These are phyloP conservation scores for Amyelois transitella DNA, from an alignment of 1,140 invertebrate species.

Conservation along the genomic window DNA sequence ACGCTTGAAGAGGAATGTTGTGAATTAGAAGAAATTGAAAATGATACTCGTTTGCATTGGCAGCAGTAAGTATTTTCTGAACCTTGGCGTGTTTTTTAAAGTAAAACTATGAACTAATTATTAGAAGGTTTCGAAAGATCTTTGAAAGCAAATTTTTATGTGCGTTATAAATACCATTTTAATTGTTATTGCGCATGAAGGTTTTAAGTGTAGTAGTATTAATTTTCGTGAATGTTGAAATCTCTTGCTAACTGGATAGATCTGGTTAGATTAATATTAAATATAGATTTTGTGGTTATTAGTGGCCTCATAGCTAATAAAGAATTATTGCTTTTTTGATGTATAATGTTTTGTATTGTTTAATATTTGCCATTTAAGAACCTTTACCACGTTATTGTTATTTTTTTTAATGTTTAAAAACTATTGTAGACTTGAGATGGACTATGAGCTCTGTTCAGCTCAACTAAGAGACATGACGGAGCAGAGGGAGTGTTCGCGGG, in stretches of 20 bases:
- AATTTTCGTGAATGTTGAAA: no score
- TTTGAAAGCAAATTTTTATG: not conserved
- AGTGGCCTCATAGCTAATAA: no score
- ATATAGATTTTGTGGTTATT: no score
- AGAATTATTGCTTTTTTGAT: no score
- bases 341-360: no score
- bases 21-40: slow-evolving; percentile 81
- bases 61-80: slow-evolving; percentile 70
- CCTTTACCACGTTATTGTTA: no score
- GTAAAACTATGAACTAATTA: not conserved
- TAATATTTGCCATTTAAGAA: no score
- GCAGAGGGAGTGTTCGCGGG: slow-evolving; percentile 71
- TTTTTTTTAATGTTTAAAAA: not conserved
- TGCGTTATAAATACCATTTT: not conserved
- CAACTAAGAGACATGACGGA: slow-evolving; percentile 75
- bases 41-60: slow-evolving; percentile 78
- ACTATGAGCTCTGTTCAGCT: slow-evolving; percentile 68
- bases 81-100: slow-evolving; percentile 1
- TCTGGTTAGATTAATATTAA: no score
- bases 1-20: slow-evolving; percentile 79
- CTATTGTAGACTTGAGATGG: slow-evolving; percentile 63
- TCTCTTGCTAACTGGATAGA: no score
- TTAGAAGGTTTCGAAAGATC: not conserved
- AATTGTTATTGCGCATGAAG: not conserved
- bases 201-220: not conserved